phyloP scores from a whole-genome alignment of 2,888 invertebrate species.

The Tipula vernalis region DNA sequence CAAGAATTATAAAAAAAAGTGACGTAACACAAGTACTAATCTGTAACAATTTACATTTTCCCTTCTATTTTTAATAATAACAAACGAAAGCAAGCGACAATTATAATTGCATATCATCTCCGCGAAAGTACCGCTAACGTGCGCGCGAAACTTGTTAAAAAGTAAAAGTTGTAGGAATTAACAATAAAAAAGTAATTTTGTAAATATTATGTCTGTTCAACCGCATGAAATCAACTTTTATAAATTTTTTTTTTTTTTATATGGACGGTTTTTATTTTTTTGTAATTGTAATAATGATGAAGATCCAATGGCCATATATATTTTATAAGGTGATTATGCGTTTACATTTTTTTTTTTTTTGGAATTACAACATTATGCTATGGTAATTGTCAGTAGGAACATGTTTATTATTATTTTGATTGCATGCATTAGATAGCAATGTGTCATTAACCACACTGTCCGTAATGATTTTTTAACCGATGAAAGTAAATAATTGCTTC shows the following conservation, averaged over 20 bases:
- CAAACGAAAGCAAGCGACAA: not conserved
- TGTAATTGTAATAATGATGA: not conserved
- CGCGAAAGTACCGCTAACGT: not conserved
- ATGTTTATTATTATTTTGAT: not conserved
- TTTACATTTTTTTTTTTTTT: not conserved
- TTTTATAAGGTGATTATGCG: not conserved
- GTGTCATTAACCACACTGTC: not conserved
- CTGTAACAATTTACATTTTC: too few relatives aligned
- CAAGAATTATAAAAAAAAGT: too few relatives aligned
- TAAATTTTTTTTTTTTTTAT: not conserved
- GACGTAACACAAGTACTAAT: too few relatives aligned
- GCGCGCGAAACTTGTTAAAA: not conserved
- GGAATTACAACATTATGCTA: not conserved
- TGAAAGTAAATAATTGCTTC: not conserved
- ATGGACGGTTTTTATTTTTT: not conserved
- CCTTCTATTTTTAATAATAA: too few relatives aligned
- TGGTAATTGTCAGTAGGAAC: not conserved
- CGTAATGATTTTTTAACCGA: not conserved
- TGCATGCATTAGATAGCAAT: not conserved
- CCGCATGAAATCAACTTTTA: not conserved
- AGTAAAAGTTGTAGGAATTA: not conserved
- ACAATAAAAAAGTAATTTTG: not conserved
- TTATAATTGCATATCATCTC: not conserved
- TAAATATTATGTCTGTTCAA: not conserved
- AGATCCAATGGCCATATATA: not conserved